Evolutionary conservation across 2,113 vertebrate species (phyloP), one percentile per base, ranked within the genome.

Genomic region (Oncorhynchus mykiss): DNA sequence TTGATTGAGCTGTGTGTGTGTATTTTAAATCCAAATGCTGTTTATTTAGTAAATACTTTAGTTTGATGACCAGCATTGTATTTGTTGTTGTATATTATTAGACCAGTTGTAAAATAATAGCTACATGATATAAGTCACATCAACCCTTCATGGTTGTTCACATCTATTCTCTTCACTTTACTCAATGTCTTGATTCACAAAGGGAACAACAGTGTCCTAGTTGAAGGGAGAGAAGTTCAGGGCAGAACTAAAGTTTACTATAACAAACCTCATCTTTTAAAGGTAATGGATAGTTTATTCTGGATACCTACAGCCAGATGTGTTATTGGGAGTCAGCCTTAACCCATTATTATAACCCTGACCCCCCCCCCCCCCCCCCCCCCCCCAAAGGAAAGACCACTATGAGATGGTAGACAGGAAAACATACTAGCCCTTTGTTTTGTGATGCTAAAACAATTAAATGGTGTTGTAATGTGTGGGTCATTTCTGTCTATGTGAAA

Each of bases 61-160:
- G 79, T 84, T 74, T 84, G 75, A 87, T 51, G 57, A 82, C 68
- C 39, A 34, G 57, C 72, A 51, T 77, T 75, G 18, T 90, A 70
- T 69, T 85, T 74, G 82, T 85, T 80, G 84, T 87, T 90, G 89
- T 89, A 89, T 78, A 89, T 16, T 51, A 51, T 8, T 86, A 90
- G 87, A 78, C 75, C 72, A 82, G 80, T 90, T 88, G 81, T 88
- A 85, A 81, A 20, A 87, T 82, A 84, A 66, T 75, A 83, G 75
- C 79, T 83, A 74, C 80, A 73, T 78, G 71, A 84, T 80, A 87
- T 86, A 83, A 88, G 85, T 87, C 88, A 86, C 88, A 90, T 86
- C 88, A 88, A 90, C 76, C 13, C 78, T n/a, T 72, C 25, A 31
- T 67, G 24, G 65, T 7, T n/a, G 16, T 18, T 31, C 7, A 20